A percentile compares a stretch with the other conserved stretches of the same genome.
phyloP scores from a whole-genome alignment of 1,140 invertebrate genomes.

The Calosoma granatense region DNA sequence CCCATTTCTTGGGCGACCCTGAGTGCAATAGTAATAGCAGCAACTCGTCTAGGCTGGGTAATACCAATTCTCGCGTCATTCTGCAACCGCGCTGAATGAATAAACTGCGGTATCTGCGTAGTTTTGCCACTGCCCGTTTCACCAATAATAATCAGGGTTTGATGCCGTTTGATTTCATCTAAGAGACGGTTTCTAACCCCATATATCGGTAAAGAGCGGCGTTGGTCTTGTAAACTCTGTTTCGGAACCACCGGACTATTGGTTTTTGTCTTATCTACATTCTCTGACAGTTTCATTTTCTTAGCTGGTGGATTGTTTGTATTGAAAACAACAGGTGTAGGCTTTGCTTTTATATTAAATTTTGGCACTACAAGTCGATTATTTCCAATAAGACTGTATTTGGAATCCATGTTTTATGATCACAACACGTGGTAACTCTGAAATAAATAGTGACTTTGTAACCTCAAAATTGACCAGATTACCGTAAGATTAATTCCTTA shows the following conservation, averaged over 20 bases:
- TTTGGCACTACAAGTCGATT: conserved; percentile 19
- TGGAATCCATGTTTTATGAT: conserved; percentile 25
- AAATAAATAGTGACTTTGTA: too few species aligned
- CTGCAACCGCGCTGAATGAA: conserved; percentile 48
- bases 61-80: conserved; percentile 57
- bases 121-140: conserved; percentile 88
- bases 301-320: conserved; percentile 22
- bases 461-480: too few species aligned
- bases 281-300: conserved; percentile 22
- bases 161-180: conserved; percentile 41
- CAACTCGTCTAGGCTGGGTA: conserved; percentile 85
- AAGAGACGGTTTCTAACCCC: conserved; percentile 42
- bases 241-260: conserved; percentile 16
- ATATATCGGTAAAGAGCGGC: conserved; percentile 41
- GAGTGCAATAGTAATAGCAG: conserved; percentile 80
- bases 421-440: too few species aligned
- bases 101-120: conserved; percentile 79
- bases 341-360: conserved; percentile 24
- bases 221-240: conserved; percentile 37
- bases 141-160: conserved; percentile 69
- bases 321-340: conserved; percentile 25
- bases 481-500: too few species aligned
- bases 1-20: conserved; percentile 74
- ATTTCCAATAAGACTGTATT: conserved; percentile 19
- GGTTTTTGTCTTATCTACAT: conserved; percentile 16